Base-by-base conservation (phyloP, 64 coral and sea anemone genomes). In the Porites lutea region DNA sequence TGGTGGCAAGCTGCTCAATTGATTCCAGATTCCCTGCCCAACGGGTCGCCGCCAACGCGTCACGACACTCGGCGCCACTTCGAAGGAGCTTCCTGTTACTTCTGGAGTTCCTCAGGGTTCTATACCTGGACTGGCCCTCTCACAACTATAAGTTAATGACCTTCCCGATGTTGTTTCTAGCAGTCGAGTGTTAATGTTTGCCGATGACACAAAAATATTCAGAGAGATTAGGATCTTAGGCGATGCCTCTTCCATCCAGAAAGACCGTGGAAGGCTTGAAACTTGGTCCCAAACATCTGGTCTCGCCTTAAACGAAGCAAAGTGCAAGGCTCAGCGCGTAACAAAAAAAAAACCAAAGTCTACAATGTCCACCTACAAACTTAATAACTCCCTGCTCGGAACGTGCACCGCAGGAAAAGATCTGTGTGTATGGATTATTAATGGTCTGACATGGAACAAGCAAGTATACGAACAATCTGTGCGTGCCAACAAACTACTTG, bases 1-100 rank as follows among this genome's bases (percentile, higher is more conserved):
- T n/a, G n/a, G n/a, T n/a, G n/a, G n/a, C n/a, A n/a, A n/a, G n/a
- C n/a, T n/a, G n/a, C n/a, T n/a, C n/a, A n/a, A n/a, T 27, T 86
- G 82, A 82, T 76, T 92, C 48, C 43, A 46, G 47, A n/a, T n/a
- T n/a, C 86, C 90, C 12, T 92, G 77, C 63, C 65, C 83, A 18
- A 43, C 55, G 43, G 62, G 48, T 43, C 90, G 79, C 2, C 62
- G 6, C 57, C 80, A 92, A 55, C 51, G 77, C 48, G 77, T 81
- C 52, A 61, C 79, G 4, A 71, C 74, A 20, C 65, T 88, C 65
- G 86, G 70, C 23, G 86, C 52, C 15, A 89, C 64, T 20, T 89
- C 72, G 8, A 19, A 69, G 22, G 48, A 68, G 16, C 69, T 60
- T 27, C 71, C n/a, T n/a, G n/a, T n/a, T n/a, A n/a, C n/a, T n/a